Evolutionary conservation across 2,113 vertebrate species (phyloP).

Genomic region (Rattus rattus): DNA sequence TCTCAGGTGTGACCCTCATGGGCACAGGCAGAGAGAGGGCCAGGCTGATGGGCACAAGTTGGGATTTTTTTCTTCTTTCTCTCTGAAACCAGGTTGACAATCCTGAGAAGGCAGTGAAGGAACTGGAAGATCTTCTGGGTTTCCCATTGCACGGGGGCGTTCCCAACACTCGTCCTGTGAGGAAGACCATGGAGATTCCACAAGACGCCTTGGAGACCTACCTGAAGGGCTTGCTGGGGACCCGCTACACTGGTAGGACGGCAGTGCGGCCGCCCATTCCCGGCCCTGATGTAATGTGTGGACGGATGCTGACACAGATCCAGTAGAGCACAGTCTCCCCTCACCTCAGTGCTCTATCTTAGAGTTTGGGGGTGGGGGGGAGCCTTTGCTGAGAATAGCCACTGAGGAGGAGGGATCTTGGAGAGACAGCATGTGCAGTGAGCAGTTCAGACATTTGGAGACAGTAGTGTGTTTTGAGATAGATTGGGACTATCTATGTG

Average conservation of each 20-base stretch:
- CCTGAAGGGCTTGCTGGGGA: conserved; percentile 83
- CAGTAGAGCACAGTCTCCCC: not conserved
- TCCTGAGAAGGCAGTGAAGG: conserved; percentile 84
- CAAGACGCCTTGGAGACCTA: conserved; percentile 85
- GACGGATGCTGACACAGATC: not conserved
- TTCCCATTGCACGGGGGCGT: conserved; percentile 83
- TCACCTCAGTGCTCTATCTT: no score
- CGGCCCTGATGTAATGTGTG: not conserved
- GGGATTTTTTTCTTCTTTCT: conserved; percentile 28
- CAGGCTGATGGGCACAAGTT: not conserved
- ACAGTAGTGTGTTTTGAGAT: not conserved
- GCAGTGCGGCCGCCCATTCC: not conserved
- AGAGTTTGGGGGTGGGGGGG: not conserved
- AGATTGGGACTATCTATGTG: not conserved
- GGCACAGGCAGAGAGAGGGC: not conserved
- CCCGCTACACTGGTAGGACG: conserved; percentile 81
- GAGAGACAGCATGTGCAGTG: not conserved
- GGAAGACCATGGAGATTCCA: conserved; percentile 84
- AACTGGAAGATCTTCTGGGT: conserved; percentile 86
- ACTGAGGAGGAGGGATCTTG: not conserved
- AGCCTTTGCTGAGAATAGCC: not conserved
- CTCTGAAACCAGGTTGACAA: conserved; percentile 85
- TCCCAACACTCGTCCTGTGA: conserved; percentile 81
- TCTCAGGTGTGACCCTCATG: not conserved
- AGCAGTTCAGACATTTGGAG: not conserved